Base-by-base conservation (phyloP, 2,888 invertebrate species). In the Stenotaenia linearis region DNA sequence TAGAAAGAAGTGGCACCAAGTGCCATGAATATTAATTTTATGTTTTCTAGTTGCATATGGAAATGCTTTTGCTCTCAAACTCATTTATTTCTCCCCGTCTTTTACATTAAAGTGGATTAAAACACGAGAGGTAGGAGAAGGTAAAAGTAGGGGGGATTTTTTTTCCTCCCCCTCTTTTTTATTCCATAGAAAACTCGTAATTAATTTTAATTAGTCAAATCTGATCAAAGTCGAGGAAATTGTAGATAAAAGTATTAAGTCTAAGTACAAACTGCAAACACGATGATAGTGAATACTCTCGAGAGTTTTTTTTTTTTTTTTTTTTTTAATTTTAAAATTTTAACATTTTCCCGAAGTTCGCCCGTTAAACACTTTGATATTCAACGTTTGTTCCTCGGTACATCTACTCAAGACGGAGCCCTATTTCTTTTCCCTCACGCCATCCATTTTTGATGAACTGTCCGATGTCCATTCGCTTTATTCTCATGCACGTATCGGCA, bases 41-140 rank as follows among this genome's bases (percentile, higher is more conserved):
- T 77, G 77, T 77, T 45, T 77, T 77, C 77, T 77, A 77, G 77
- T 77, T 77, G 77, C 77, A 77, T 77, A 77, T 77, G 77, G 77
- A 77, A 77, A 75, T 75, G 37, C 35, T 6, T 37, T 32, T 37
- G 75, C 75, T 75, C 75, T 32, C 75, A 32, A 37, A 75, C 35
- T 35, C 75, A 75, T 37, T 35, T 37, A 37, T 35, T 32, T 75
- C 75, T 25, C 61, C 15, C 61, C 61, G 61, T 61, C 61, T 61
- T 61, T 35, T 75, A 75, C 32, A 75, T 75, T 75, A 32, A 75
- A 75, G 35, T 75, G 75, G 35, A 75, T 75, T 75, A 75, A 75
- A 75, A 37, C 40, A n/a, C 45, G 77, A 15, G 30, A 21, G 75
- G n/a, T n/a, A 37, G 32, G n/a, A 21, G n/a, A n/a, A 3, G 32